These are phyloP conservation scores for Ptiloglossa arizonensis DNA, from an alignment of 1,140 invertebrate genomes.

Conservation along the genomic window DNA sequence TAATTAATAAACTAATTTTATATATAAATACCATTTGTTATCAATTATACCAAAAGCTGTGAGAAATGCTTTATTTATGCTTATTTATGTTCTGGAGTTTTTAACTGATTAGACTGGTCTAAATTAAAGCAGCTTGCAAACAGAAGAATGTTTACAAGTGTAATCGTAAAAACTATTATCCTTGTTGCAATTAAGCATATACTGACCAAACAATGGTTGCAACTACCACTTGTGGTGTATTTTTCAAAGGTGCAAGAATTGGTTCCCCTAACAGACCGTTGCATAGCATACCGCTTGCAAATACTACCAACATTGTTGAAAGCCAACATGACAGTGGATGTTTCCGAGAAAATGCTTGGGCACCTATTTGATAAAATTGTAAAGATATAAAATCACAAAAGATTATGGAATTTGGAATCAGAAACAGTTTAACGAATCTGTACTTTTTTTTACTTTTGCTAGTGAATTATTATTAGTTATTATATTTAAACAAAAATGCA, in stretches of 20 bases:
- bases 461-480: too few species aligned
- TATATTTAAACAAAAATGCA: neutral
- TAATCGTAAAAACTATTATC: neutral
- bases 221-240: conserved; percentile 94
- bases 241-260: conserved; percentile 96
- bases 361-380: conserved; percentile 83
- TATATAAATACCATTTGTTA: neutral
- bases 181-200: neutral
- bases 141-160: neutral
- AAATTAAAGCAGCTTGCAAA: conserved; percentile 15
- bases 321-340: conserved; percentile 99
- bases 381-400: neutral
- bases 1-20: conserved; percentile 59
- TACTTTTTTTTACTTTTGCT: neutral
- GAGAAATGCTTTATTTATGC: neutral
- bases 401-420: neutral
- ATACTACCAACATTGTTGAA: conserved; percentile 98
- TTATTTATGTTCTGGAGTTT: neutral
- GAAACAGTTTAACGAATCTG: neutral
- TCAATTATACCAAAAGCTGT: neutral
- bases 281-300: conserved; percentile 96
- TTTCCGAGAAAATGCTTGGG: conserved; percentile 95
- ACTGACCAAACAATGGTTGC: conserved; percentile 95
- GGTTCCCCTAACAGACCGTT: conserved; percentile 97
- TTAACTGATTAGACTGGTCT: conserved; percentile 7